Percentiles rank a stretch among this genome's conserved stretches.
Conservation (phyloP, 2,113 vertebrate genomes). For the Pheucticus melanocephalus region DNA sequence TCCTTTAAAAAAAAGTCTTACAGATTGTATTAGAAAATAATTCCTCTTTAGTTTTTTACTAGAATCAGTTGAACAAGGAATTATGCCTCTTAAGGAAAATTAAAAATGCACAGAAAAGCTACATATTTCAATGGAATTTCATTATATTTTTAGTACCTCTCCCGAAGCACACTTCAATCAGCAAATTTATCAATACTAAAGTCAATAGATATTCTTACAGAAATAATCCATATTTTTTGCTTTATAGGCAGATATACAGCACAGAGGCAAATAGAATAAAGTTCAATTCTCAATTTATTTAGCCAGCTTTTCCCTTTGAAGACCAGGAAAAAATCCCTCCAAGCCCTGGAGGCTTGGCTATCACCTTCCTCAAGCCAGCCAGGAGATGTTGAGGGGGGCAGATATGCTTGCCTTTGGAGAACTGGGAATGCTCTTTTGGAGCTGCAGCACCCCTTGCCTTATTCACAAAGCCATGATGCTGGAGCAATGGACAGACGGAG, state of each 20-base stretch:
- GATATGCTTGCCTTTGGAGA: not conserved
- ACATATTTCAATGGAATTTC: not conserved
- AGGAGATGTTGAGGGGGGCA: not conserved
- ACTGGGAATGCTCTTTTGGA: not conserved
- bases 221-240: not conserved
- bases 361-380: not conserved
- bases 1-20: not conserved
- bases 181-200: not conserved
- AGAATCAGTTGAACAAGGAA: not conserved
- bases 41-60: not conserved
- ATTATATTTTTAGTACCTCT: not conserved
- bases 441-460: not conserved
- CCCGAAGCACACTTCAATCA: not conserved
- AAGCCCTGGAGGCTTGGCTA: not conserved
- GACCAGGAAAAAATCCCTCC: not conserved
- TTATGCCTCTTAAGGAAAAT: not conserved
- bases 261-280: not conserved
- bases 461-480: not conserved
- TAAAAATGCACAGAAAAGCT: not conserved
- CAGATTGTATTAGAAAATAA: not conserved
- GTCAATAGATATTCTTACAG: not conserved
- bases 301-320: not conserved
- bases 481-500: not conserved
- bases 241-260: not conserved
- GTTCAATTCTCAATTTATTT: not conserved